Percentiles rank a stretch among this genome's conserved stretches.
Evolutionary conservation across 2,113 vertebrate species (phyloP).

Genomic region (Rhegmatorhina hoffmannsi): DNA sequence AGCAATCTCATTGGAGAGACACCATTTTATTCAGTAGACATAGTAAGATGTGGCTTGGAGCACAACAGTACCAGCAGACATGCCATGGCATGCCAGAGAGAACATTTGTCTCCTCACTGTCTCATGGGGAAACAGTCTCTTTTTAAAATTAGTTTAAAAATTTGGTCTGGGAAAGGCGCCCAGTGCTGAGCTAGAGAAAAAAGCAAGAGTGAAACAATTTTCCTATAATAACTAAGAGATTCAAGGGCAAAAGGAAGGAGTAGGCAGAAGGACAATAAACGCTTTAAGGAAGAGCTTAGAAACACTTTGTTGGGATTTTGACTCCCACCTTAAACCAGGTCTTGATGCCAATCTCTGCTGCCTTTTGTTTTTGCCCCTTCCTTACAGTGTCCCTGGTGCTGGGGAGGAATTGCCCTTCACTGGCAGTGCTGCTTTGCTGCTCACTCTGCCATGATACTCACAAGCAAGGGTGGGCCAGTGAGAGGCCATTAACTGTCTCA

Average conservation of each 20-base stretch:
- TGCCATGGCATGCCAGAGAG: neutral
- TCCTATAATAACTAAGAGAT: neutral
- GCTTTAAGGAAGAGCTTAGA: neutral
- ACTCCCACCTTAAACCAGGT: neutral
- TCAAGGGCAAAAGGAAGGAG: neutral
- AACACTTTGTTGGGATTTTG: neutral
- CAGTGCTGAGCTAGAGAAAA: constrained; percentile 5
- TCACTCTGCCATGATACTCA: neutral
- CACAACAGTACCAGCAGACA: neutral
- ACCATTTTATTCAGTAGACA: neutral
- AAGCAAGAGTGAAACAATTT: neutral
- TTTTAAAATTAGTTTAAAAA: neutral
- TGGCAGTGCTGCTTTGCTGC: neutral
- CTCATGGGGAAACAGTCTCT: constrained; percentile 1
- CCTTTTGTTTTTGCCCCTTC: neutral
- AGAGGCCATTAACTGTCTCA: neutral
- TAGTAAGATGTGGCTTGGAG: neutral
- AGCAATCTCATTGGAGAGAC: neutral
- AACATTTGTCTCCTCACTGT: neutral
- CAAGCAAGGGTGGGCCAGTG: neutral
- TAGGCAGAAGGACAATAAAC: neutral
- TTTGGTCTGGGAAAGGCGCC: constrained; percentile 22
- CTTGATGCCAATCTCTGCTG: neutral
- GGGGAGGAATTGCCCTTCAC: neutral
- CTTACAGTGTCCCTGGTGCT: rapidly evolving